phyloP scores from a whole-genome alignment of 2,113 vertebrate genomes.

The Cynocephalus volans region DNA sequence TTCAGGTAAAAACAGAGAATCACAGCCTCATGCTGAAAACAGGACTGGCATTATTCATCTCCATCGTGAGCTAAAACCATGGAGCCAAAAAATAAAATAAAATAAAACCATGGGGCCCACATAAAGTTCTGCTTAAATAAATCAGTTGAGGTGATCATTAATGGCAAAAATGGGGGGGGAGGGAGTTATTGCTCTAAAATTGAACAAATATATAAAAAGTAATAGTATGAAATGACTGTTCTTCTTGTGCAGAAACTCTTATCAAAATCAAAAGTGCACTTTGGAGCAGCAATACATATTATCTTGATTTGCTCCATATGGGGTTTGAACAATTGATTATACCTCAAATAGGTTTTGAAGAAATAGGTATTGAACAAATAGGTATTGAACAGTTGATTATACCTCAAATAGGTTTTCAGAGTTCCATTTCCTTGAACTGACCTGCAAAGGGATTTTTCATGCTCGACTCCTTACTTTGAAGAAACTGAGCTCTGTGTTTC shows the following conservation, averaged over 20 bases:
- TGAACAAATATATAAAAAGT: conserved; percentile 18
- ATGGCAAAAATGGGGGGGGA: not conserved
- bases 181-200: conserved; percentile 34
- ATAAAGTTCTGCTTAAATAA: not conserved
- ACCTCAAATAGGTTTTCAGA: not conserved
- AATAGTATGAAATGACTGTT: not conserved
- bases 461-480: not conserved
- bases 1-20: not conserved
- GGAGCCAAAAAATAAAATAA: too few relatives aligned
- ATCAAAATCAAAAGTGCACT: conserved; percentile 24
- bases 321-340: not conserved
- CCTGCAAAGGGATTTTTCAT: not conserved
- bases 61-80: not conserved
- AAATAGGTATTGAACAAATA: too few relatives aligned
- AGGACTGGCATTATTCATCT: too few relatives aligned
- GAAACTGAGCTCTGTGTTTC: not conserved
- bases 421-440: conserved; percentile 9
- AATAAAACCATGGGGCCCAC: not conserved
- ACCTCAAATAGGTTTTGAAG: not conserved
- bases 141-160: not conserved
- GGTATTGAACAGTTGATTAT: conserved; percentile 2
- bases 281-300: not conserved
- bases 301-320: not conserved
- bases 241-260: conserved; percentile 34
- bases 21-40: not conserved